These are phyloP conservation scores for Cyclopterus lumpus DNA, from an alignment of 2,797 vertebrate genomes.

Conservation along the genomic window DNA sequence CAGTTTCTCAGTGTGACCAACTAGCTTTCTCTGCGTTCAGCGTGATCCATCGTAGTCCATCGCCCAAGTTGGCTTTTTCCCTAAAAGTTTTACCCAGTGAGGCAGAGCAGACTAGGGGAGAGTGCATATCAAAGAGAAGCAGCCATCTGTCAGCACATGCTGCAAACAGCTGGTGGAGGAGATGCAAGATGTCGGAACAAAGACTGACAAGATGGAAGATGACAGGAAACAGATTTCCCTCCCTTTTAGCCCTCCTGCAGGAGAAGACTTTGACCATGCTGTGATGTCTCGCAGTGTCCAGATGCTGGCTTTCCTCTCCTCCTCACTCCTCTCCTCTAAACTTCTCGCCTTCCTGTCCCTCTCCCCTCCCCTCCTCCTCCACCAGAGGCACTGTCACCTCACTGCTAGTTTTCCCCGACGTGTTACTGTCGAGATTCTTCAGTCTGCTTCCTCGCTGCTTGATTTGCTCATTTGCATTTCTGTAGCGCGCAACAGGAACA, in stretches of 20 bases:
- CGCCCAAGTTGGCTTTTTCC: conserved; percentile 13
- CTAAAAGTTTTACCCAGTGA: conserved; percentile 60
- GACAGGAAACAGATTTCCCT: conserved; percentile 97
- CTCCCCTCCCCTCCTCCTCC: neutral
- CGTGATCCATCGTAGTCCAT: neutral
- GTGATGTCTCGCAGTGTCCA: conserved; percentile 90
- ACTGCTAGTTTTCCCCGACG: neutral
- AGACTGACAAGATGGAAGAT: conserved; percentile 97
- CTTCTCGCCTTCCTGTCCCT: neutral
- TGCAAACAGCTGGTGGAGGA: conserved; percentile 92
- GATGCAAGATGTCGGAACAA: conserved; percentile 92
- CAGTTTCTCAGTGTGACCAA: conserved; percentile 18
- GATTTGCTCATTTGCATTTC: conserved; percentile 61
- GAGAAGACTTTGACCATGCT: conserved; percentile 86
- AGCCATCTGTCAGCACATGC: conserved; percentile 91
- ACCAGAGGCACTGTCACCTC: neutral
- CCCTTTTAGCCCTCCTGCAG: conserved; percentile 83
- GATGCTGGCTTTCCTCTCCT: conserved; percentile 83
- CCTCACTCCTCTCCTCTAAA: conserved; percentile 20
- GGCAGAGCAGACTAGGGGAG: conserved; percentile 58
- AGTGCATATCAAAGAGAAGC: conserved; percentile 82
- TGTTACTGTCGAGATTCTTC: conserved; percentile 5
- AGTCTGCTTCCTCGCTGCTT: conserved; percentile 4
- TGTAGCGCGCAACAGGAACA: conserved; percentile 17
- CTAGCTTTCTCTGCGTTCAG: conserved; percentile 7